Evolutionary conservation across 2,888 invertebrate species (phyloP), one percentile per base, ranked within the genome.

Genomic region (Zygogramma bicolorata): DNA sequence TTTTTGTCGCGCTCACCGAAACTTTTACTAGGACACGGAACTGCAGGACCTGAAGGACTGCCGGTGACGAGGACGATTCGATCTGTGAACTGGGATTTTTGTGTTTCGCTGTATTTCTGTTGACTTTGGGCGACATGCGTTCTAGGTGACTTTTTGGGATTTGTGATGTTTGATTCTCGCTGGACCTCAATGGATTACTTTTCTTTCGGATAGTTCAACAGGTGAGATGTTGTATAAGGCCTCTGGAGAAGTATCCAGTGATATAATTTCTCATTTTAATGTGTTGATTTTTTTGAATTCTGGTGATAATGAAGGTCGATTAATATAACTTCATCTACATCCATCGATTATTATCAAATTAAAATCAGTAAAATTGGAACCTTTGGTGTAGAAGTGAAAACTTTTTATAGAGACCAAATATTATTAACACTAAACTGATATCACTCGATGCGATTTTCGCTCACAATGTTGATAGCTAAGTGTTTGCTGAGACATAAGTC

Each of bases 111-210:
- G 40, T 25, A 42, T 62, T 62, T 42, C 15, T 40, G 34, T 61
- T 38, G 61, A 61, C 22, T 38, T 34, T 31, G 34, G 13, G 10
- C n/a, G n/a, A n/a, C 10, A 61, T 61, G 22, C 8, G 5, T 38
- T 61, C 3, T 10, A 46, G 40, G 57, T 65, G 63, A 63, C 18
- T 29, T 46, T 58, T 65, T 63, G 27, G 53, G 27, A 22, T 22
- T 74, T 67, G 63, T 71, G 66, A 70, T 69, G 73, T 65, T 69
- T 46, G 40, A 58, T 29, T 34, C 57, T 53, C 8, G 31, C 34
- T 27, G 29, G 42, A 27, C 34, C 34, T 49, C 58, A 38, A 71
- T 73, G 75, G 75, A 75, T 75, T 75, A 75, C 68, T 71, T 74
- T 68, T 71, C 73, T 66, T 70, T 71, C 65, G 70, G 71, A 74